Evolutionary conservation across 1,140 invertebrate genomes (phyloP).

Genomic region (Teleogryllus occipitalis): DNA sequence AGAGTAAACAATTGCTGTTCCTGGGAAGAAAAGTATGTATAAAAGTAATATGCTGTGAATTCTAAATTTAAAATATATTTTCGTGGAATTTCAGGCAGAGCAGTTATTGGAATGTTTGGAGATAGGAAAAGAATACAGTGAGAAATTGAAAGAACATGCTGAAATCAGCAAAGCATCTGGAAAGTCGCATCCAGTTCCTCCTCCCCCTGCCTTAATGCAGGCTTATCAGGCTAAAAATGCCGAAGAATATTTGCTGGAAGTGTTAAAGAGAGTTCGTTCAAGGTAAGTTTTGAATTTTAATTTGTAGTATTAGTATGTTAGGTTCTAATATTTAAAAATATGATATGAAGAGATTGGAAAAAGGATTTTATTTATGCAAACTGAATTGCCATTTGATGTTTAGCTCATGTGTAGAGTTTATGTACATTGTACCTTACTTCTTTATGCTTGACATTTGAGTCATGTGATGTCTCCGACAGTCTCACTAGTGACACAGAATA

Average conservation of each 20-base stretch:
- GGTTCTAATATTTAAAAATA: too few species aligned
- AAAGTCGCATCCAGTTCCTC: conserved; percentile 33
- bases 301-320: too few species aligned
- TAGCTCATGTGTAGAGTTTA: too few species aligned
- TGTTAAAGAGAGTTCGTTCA: conserved; percentile 64
- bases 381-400: too few species aligned
- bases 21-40: too few species aligned
- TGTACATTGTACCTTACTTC: neutral
- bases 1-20: too few species aligned
- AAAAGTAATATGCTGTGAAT: too few species aligned
- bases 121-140: conserved; percentile 59
- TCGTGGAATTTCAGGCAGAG: conserved; percentile 61
- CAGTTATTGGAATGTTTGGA: conserved; percentile 80
- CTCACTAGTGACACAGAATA: too few species aligned
- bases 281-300: conserved; percentile 38
- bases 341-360: too few species aligned
- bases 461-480: too few species aligned
- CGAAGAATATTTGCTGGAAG: conserved; percentile 73
- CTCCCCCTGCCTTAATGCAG: conserved; percentile 64
- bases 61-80: conserved; percentile 8
- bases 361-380: too few species aligned
- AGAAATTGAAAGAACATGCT: conserved; percentile 39
- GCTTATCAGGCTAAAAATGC: conserved; percentile 62
- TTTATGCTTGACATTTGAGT: neutral
- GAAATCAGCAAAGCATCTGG: conserved; percentile 32